These are phyloP conservation scores for Myotis daubentonii DNA, from an alignment of 2,797 vertebrate genomes.

Conservation along the genomic window DNA sequence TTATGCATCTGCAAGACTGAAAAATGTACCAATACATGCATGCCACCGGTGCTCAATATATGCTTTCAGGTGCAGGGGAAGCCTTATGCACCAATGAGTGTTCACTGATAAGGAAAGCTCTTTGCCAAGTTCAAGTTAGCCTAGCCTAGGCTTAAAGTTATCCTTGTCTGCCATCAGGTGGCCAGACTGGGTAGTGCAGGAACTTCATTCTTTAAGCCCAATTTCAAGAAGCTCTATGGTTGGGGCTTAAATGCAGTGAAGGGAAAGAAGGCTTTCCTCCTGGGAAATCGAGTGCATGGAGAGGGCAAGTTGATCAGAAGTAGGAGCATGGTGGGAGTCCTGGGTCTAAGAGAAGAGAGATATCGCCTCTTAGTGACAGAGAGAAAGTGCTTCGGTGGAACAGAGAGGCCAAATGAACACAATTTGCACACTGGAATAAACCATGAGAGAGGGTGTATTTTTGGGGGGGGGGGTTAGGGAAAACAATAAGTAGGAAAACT, in stretches of 20 bases:
- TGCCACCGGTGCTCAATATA: neutral
- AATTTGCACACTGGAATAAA: neutral
- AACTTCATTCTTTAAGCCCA: neutral
- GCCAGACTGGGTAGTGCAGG: neutral
- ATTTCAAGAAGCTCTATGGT: neutral
- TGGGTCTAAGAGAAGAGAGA: neutral
- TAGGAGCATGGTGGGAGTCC: neutral
- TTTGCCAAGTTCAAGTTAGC: no score
- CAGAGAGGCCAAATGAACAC: neutral
- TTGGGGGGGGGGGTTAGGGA: neutral
- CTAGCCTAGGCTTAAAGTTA: neutral
- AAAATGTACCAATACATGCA: neutral
- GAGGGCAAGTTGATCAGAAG: neutral
- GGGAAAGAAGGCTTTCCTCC: neutral
- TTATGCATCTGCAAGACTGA: neutral
- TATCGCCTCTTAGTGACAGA: neutral
- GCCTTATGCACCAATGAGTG: neutral
- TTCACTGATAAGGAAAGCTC: neutral
- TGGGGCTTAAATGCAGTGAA: neutral
- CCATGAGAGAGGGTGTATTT: neutral
- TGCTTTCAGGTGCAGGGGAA: neutral
- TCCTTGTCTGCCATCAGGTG: slow-evolving; percentile 33
- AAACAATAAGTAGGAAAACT: neutral
- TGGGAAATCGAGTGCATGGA: neutral
- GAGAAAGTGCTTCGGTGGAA: neutral